Conservation (phyloP, 2,797 vertebrate genomes). For the Hapalemur alaotrensis region DNA sequence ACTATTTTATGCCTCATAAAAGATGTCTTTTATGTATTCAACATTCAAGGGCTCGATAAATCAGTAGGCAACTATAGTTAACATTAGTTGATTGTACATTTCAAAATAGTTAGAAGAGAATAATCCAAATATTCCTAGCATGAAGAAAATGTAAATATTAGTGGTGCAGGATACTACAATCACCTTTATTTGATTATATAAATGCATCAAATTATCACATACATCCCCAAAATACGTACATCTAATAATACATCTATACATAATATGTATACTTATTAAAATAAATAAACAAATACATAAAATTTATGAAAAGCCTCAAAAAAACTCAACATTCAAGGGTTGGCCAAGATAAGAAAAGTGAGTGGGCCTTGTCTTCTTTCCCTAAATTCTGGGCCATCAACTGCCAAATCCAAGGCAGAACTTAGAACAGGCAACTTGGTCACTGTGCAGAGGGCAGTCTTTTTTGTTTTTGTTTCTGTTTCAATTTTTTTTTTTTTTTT, state of each 20-base stretch:
- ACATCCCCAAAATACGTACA: not conserved
- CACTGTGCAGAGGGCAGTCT: not conserved
- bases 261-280: not conserved
- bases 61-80: not conserved
- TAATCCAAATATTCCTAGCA: not conserved
- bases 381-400: not conserved
- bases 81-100: not conserved
- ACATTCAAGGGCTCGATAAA: not conserved
- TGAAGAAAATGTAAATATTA: not conserved
- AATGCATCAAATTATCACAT: not conserved
- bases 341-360: not conserved
- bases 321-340: not conserved
- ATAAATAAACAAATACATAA: not conserved
- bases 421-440: not conserved
- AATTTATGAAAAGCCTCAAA: not conserved
- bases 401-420: not conserved
- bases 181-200: not conserved
- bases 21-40: not conserved
- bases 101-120: not conserved
- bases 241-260: not conserved
- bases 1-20: not conserved
- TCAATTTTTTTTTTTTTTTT: slow-evolving; percentile 76
- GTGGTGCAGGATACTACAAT: not conserved
- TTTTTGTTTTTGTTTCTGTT: not conserved
- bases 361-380: not conserved